Evolutionary conservation across 1,140 invertebrate genomes (phyloP), one percentile per base, ranked within the genome.

Genomic region (Akabosia matsudoensis): DNA sequence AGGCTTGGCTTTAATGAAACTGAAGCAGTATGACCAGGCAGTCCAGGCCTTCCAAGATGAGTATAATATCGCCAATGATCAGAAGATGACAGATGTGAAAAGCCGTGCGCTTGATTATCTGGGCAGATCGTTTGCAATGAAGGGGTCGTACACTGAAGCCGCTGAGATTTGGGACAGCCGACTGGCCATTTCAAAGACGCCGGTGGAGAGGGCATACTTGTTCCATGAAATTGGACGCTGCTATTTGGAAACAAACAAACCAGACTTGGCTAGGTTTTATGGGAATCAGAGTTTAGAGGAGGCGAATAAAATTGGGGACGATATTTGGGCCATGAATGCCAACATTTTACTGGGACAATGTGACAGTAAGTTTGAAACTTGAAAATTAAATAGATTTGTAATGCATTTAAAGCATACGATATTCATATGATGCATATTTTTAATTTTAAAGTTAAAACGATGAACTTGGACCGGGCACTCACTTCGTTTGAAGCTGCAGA

Each of bases 291-390:
- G 70, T 24, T 74, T 79, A 18, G 78, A 79, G 16, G 80, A 81
- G 76, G 78, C 78, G 1, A 13, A 18, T 14, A 81, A 81, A 33
- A 81, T 81, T 14, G 70, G 73, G 28, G 80, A 81, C 33, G 45
- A 76, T 18, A 79, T 81, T 70, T 81, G 80, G 80, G 33, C 73
- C 0, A 81, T 81, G 80, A 81, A 81, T 37, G 80, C 80, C n/a
- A 67, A 76, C 16, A 78, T 81, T 30, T 67, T 81, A 0, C 37
- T 81, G 1, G 80, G 76, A 34, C 80, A 81, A 67, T 71, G 75
- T 64, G 80, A 81, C 18, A 78, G 80, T 81, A 77, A 22, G 51
- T 10, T 34, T 2, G n/a, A n/a, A n/a, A 52, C 4, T 26, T 51
- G 26, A 10, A 28, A 37, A 37, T 72, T 74, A 24, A 74, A 54